Conservation (phyloP, 2,888 invertebrate genomes). For the Allophyes oxyacanthae region DNA sequence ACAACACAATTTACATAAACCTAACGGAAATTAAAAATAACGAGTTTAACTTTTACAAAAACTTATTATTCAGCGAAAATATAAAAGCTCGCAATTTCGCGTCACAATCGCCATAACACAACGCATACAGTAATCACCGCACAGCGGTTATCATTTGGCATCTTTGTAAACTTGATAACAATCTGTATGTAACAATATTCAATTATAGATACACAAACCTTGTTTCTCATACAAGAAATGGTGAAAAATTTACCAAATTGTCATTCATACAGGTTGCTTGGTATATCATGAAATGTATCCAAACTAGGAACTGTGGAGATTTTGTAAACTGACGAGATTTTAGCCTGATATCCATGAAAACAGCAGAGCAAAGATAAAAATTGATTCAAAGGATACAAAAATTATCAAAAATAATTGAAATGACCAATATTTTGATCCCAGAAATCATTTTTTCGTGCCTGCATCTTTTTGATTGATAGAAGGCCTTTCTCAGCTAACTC, state of each 20-base stretch:
- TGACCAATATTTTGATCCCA: too few relatives aligned
- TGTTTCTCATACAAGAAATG: conserved; percentile 44
- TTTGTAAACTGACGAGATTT: conserved; percentile 16
- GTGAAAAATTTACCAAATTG: conserved; percentile 61
- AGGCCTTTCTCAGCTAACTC: too few relatives aligned
- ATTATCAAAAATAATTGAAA: too few relatives aligned
- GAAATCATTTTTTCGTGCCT: too few relatives aligned
- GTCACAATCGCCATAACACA: conserved; percentile 41
- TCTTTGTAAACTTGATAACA: conserved; percentile 48
- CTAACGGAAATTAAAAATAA: conserved; percentile 52
- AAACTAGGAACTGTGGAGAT: conserved; percentile 47
- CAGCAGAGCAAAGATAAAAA: too few relatives aligned
- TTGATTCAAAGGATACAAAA: too few relatives aligned
- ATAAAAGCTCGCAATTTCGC: conserved; percentile 38
- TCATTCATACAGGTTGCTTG: conserved; percentile 38
- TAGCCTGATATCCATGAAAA: too few relatives aligned
- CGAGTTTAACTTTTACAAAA: conserved; percentile 50
- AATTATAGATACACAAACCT: conserved; percentile 53
- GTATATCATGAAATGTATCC: conserved; percentile 9
- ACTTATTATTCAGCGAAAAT: conserved; percentile 51
- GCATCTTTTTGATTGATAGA: too few relatives aligned
- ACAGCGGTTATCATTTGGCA: conserved; percentile 47
- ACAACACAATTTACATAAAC: conserved; percentile 46
- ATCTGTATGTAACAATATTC: conserved; percentile 51
- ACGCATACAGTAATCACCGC: conserved; percentile 41